Conservation (phyloP, 2,113 vertebrate species). For the Mugil cephalus region DNA sequence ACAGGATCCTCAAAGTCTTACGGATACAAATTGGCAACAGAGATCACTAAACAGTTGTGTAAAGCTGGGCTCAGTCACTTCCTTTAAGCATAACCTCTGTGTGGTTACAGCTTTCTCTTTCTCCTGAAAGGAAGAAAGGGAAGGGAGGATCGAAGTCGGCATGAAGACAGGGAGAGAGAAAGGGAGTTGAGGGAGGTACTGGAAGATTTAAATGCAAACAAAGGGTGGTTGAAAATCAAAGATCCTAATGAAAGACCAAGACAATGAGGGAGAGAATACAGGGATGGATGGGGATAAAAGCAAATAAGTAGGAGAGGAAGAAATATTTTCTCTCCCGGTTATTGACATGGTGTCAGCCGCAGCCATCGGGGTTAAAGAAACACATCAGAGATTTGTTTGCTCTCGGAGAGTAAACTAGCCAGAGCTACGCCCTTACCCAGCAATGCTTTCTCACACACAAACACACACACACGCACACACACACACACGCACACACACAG, state of each 20-base stretch:
- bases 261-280: constrained; percentile 27
- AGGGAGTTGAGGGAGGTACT: constrained; percentile 66
- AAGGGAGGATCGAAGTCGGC: constrained; percentile 60
- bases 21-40: constrained; percentile 77
- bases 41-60: constrained; percentile 72
- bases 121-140: constrained; percentile 65
- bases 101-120: constrained; percentile 73
- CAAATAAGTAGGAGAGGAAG: constrained; percentile 32
- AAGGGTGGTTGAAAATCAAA: constrained; percentile 69
- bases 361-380: constrained; percentile 66
- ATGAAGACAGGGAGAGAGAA: constrained; percentile 40
- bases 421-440: constrained; percentile 60
- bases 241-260: constrained; percentile 61
- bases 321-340: constrained; percentile 30
- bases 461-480: constrained; percentile 16
- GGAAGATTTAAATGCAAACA: constrained; percentile 66
- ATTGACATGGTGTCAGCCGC: constrained; percentile 66
- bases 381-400: constrained; percentile 79
- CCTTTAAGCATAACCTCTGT: constrained; percentile 63
- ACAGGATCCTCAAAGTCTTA: constrained; percentile 77
- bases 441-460: constrained; percentile 39
- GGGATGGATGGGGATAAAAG: constrained; percentile 52
- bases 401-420: constrained; percentile 74
- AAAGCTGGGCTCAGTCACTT: constrained; percentile 76
- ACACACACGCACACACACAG: constrained; percentile 18